Percentiles rank a stretch among this genome's conserved stretches.
phyloP scores from a whole-genome alignment of 2,797 vertebrate genomes.

The Agapornis canus region DNA sequence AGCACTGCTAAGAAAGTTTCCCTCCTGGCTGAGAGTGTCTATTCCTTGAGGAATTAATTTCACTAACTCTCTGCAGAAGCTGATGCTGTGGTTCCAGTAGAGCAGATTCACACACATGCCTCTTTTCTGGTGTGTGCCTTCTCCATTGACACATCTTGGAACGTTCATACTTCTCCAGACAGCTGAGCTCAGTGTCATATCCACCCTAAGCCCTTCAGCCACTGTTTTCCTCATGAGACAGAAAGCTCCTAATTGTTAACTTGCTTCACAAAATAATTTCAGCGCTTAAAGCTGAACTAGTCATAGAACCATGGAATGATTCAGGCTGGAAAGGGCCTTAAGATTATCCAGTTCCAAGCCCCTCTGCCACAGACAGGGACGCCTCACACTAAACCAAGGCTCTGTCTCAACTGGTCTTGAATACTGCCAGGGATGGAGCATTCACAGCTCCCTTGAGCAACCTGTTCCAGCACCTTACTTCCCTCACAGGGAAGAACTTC shows the following conservation, averaged over 20 bases:
- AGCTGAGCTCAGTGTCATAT: not conserved
- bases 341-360: not conserved
- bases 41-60: not conserved
- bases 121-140: not conserved
- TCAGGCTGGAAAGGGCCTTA: not conserved
- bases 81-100: not conserved
- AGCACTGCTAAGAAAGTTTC: not conserved
- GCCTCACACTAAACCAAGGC: not conserved
- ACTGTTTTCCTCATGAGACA: not conserved
- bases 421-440: not conserved
- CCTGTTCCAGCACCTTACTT: not conserved
- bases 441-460: not conserved
- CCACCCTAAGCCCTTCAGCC: constrained; percentile 13
- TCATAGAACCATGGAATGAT: not conserved
- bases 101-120: not conserved
- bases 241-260: not conserved
- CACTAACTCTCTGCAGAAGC: not conserved
- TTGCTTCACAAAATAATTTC: not conserved
- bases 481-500: not conserved
- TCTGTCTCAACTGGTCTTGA: not conserved
- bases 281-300: not conserved
- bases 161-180: not conserved
- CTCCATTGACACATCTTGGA: not conserved
- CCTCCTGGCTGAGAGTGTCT: not conserved
- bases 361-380: not conserved